Evolutionary conservation across 2,888 invertebrate genomes (phyloP), one percentile per base, ranked within the genome.

Genomic region (Ormyrus labotus): DNA sequence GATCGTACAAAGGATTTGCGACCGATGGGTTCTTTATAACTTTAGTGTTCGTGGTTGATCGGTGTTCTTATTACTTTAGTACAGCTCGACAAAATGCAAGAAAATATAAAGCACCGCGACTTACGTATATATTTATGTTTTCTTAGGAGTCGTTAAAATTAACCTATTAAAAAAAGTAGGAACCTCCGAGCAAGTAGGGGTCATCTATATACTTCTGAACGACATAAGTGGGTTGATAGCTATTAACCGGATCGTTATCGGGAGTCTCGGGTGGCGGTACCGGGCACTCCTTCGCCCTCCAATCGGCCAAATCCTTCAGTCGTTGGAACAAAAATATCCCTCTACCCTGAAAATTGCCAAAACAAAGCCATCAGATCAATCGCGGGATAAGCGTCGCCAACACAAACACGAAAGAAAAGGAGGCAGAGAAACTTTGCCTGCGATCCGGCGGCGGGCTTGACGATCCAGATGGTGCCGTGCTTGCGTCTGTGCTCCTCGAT

Each of bases 251-350:
- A 34, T 75, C 77, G 9, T 45, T 64, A 55, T 80, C 55, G 0
- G 81, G 69, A 1, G 68, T 79, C 11, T 81, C 55, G 6, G 48
- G 82, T 1, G 67, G 10, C 7, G 83, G 83, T 1, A 11, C 11
- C 5, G 72, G 60, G n/a, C 76, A 85, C 61, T 87, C 87, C 78
- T 83, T 88, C 6, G 83, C 79, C 79, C 85, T 87, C 90, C 89
- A 90, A 7, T 90, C 89, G 19, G 83, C 81, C n/a, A 90, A 83
- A 69, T 90, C 88, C 78, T 87, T 89, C 19, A 90, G 78, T 65
- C 92, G 92, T 73, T 92, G 89, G 85, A 94, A 94, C 19, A 94
- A 89, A 86, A 94, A 94, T 61, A 94, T 94, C 9, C 94, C 94
- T 80, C 91, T 91, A 19, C 94, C 94, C 88, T 93, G 93, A 34